These are phyloP conservation scores for Lysiphlebus fabarum DNA, from an alignment of 1,140 invertebrate genomes.

Conservation along the genomic window DNA sequence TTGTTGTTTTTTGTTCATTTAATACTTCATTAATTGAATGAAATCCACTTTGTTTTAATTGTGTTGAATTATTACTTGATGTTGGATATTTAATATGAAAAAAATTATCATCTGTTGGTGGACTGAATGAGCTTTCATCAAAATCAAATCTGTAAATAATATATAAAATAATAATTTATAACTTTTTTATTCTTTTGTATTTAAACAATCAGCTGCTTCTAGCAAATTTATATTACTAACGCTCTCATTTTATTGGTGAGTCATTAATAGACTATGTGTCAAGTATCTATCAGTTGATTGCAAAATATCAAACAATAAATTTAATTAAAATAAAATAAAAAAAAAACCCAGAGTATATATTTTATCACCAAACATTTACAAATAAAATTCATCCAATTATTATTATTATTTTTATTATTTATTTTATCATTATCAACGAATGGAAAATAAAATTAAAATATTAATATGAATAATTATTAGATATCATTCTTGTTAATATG, in stretches of 20 bases:
- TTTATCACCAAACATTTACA: constrained; percentile 5
- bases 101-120: constrained; percentile 69
- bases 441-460: no score
- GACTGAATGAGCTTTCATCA: constrained; percentile 64
- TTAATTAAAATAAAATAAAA: no score
- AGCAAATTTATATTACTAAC: neutral
- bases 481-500: no score
- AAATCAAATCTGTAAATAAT: constrained; percentile 64
- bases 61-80: constrained; percentile 20
- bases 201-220: neutral
- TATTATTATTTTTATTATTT: no score
- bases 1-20: constrained; percentile 21
- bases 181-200: no score
- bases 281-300: no score
- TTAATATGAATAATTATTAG: no score
- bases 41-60: constrained; percentile 33
- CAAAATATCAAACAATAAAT: no score
- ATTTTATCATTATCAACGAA: no score
- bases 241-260: constrained; percentile 2
- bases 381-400: no score
- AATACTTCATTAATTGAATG: constrained; percentile 41
- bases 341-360: no score
- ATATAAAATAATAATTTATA: no score
- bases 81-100: constrained; percentile 65
- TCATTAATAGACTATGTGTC: neutral